These are phyloP conservation scores for Platyura marginata DNA, from an alignment of 1,140 invertebrate genomes.

Conservation along the genomic window DNA sequence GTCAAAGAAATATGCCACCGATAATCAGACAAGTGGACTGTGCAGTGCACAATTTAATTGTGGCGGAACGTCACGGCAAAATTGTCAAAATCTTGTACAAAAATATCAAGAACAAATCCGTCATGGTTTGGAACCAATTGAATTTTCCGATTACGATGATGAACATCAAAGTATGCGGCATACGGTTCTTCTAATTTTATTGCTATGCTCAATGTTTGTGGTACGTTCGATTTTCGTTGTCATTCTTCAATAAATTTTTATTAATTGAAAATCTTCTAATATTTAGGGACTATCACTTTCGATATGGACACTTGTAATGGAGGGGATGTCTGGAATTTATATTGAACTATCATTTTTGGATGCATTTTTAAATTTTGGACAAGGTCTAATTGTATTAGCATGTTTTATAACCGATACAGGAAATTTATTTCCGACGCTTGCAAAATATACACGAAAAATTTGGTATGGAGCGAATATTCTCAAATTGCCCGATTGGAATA, in stretches of 20 bases:
- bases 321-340: conserved; percentile 73
- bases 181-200: conserved; percentile 61
- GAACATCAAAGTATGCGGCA: conserved; percentile 62
- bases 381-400: conserved; percentile 64
- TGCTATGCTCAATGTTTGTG: conserved; percentile 74
- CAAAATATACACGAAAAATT: conserved; percentile 36
- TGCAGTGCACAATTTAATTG: conserved; percentile 29
- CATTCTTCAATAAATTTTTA: background rate
- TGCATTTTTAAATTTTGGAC: conserved; percentile 72
- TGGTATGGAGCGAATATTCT: conserved; percentile 51
- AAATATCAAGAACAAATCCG: conserved; percentile 31
- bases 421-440: conserved; percentile 43
- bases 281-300: conserved; percentile 55
- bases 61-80: conserved; percentile 26
- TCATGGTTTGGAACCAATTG: conserved; percentile 28
- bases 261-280: background rate
- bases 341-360: conserved; percentile 83
- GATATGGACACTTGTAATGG: conserved; percentile 69
- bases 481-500: conserved; percentile 47
- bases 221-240: conserved; percentile 31
- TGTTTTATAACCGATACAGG: conserved; percentile 72
- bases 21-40: conserved; percentile 16
- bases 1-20: too few species aligned
- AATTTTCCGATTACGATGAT: conserved; percentile 31
- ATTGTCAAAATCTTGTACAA: conserved; percentile 29